Base-by-base conservation (phyloP, 2,888 invertebrate genomes). In the Shargacucullia verbasci region DNA sequence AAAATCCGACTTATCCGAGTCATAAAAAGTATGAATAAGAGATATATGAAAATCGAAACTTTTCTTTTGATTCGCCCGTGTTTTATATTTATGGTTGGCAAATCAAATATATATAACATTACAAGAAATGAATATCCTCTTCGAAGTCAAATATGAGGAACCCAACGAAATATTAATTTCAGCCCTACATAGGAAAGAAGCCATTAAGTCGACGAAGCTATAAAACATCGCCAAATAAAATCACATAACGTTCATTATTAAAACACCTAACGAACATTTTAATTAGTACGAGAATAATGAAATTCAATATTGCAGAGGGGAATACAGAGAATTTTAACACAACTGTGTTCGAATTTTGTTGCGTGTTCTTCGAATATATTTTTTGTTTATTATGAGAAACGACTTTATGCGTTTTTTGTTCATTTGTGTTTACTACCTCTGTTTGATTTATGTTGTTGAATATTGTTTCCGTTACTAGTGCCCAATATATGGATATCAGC, bases 221-320 rank as follows among this genome's bases (percentile, higher is more conserved):
- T 33, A 62, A 25, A 50, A 62, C 43, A n/a, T 40, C 34, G 12
- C 14, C 12, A 29, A 56, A 59, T 53, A 59, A 59, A 63, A 68
- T 35, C 47, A 49, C 43, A 33, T 38, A 44, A 45, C 43, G 48
- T 47, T 49, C 39, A 50, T 60, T 63, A 64, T 60, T 29, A 70
- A 70, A 74, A 57, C 47, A 55, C 58, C 62, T 57, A 45, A 39
- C 43, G 52, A 53, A 46, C 41, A 59, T 39, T 62, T 73, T 65
- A 76, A 75, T 75, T 67, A 67, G 55, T 53, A 35, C 46, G 34
- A n/a, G 61, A 29, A 6, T 70, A 64, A 64, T 60, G 54, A 76
- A 77, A 68, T 55, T 71, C 63, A 63, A 74, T 73, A 67, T 61
- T 31, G 31, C 31, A 11, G 12, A n/a, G 14, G 7, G 9, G 4